Percentiles rank a stretch among this genome's conserved stretches.
These are phyloP conservation scores for Lasiommata megera DNA, from an alignment of 2,888 invertebrate genomes.

Conservation along the genomic window DNA sequence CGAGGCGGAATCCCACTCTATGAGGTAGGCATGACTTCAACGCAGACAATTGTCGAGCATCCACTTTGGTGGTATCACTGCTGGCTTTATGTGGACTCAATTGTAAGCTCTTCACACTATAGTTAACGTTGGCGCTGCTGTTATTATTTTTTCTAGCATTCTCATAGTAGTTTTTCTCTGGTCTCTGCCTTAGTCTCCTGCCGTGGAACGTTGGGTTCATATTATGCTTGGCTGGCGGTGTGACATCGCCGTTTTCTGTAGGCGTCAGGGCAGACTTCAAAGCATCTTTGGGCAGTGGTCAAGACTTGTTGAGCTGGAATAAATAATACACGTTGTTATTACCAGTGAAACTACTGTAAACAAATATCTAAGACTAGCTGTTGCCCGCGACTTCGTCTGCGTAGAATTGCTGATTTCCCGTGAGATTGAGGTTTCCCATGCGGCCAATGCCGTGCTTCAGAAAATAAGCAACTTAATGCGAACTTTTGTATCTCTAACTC, in stretches of 20 bases:
- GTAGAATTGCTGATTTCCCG: no score
- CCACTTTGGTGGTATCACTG: constrained; percentile 57
- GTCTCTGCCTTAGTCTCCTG: constrained; percentile 86
- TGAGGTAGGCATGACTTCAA: constrained; percentile 92
- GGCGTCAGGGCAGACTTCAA: constrained; percentile 80
- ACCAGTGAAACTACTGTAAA: no score
- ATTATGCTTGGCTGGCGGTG: constrained; percentile 55
- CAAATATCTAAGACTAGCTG: no score
- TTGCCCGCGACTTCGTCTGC: no score
- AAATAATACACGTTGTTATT: neutral
- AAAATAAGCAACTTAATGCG: no score
- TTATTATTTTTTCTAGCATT: constrained; percentile 65
- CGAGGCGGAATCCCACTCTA: constrained; percentile 89
- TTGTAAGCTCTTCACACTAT: constrained; percentile 74
- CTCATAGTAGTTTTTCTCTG: constrained; percentile 83
- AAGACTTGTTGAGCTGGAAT: constrained; percentile 72
- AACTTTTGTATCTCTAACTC: no score
- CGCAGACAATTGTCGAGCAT: constrained; percentile 87
- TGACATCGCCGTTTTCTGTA: constrained; percentile 66
- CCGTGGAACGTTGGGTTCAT: constrained; percentile 79
- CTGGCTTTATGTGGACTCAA: constrained; percentile 75
- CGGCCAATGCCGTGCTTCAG: no score
- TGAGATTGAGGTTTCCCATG: no score
- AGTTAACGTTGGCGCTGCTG: constrained; percentile 47
- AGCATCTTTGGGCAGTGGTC: constrained; percentile 66